A percentile compares a stretch with the other conserved stretches of the same genome.
phyloP scores from a whole-genome alignment of 2,113 vertebrate species.

The Macroglossus sobrinus region DNA sequence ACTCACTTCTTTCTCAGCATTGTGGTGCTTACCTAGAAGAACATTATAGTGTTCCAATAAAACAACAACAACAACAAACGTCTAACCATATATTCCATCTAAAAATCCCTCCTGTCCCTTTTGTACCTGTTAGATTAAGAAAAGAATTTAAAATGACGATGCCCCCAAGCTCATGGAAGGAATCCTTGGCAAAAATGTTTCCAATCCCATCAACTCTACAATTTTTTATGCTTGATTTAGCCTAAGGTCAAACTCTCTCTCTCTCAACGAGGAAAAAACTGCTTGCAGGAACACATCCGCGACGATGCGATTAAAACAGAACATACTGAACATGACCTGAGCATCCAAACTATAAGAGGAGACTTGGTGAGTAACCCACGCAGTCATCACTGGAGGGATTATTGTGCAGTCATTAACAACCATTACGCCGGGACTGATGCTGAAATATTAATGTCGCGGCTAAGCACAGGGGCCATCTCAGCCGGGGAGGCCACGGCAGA shows the following conservation, averaged over 20 bases:
- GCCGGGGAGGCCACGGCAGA: background rate
- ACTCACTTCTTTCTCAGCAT: background rate
- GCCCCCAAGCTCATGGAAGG: background rate
- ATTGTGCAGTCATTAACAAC: conserved; percentile 20
- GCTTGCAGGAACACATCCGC: background rate
- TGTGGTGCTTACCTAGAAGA: background rate
- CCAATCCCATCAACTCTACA: background rate
- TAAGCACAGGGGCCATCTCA: background rate
- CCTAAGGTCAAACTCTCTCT: background rate
- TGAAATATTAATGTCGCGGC: conserved; percentile 28
- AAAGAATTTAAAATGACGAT: background rate
- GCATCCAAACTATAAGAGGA: background rate
- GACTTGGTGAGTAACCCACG: background rate
- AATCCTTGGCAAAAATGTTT: background rate
- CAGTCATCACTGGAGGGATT: background rate
- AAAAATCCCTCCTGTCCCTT: background rate
- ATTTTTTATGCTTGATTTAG: background rate
- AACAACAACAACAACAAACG: background rate
- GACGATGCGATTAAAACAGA: background rate
- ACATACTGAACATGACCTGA: background rate
- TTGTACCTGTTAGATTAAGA: background rate
- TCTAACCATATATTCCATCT: background rate
- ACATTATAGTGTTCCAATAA: background rate
- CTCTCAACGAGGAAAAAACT: background rate
- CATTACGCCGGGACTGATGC: background rate